Base-by-base conservation (phyloP, 2,888 invertebrate genomes). In the Brachyopa scutellaris region DNA sequence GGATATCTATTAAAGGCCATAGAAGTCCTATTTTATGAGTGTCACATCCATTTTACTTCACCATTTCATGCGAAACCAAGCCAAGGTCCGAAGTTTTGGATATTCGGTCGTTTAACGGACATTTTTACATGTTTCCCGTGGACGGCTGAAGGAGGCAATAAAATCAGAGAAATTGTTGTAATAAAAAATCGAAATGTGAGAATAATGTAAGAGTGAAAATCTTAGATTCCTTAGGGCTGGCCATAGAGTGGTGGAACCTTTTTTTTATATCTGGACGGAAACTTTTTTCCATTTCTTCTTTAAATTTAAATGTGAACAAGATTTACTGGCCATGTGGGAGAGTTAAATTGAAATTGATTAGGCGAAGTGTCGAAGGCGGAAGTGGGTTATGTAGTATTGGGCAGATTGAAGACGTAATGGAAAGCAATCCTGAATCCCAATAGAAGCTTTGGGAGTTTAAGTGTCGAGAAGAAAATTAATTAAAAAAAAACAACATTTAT, bases 171-270 rank as follows among this genome's bases (percentile, higher is more conserved):
- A 62, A 73, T 64, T 55, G 45, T 55, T 55, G 62, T 47, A 62
- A 64, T 73, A 45, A 47, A n/a, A n/a, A 73, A 62, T 64, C 55
- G 45, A 62, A 72, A 72, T 72, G 62, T 42, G 45, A 47, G 70
- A 72, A 61, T 51, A 72, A 61, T 61, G 62, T 23, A 29, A 7
- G 13, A 55, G 36, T 29, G 45, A 45, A 64, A 73, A 13, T 29
- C 45, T 45, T 17, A 26, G 61, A 62, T 62, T 53, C 23, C 5
- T 17, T 11, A 26, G 26, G 26, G 3, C 26, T 26, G 47, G 6
- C 19, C 29, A 9, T 13, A 19, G 40, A 13, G 49, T 9, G 26
- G 1, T 23, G 11, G 38, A 33, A 21, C 19, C 13, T 19, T 40
- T 53, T 38, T 40, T 64, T 23, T 21, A 13, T 38, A 51, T 70